These are phyloP conservation scores for Anneissia japonica DNA, from an alignment of 35 echinoderm and acorn worm genomes.

Conservation along the genomic window DNA sequence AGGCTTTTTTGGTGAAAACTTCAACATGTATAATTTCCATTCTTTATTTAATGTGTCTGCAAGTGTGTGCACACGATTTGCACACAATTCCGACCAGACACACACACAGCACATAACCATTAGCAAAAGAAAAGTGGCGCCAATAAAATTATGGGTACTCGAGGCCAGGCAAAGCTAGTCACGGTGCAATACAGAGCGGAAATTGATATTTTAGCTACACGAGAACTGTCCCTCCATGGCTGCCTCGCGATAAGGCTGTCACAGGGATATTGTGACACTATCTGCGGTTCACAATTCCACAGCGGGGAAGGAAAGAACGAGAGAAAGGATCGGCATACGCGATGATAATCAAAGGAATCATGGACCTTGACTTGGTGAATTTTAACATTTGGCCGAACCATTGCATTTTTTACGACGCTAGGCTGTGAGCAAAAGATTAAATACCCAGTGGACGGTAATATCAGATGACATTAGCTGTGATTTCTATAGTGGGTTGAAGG, in stretches of 20 bases:
- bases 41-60: too few species aligned
- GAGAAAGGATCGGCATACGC: neutral
- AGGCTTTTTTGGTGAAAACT: too few species aligned
- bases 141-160: too few species aligned
- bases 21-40: too few species aligned
- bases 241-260: neutral
- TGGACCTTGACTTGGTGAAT: constrained; percentile 1
- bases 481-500: neutral
- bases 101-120: too few species aligned
- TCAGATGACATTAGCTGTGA: neutral
- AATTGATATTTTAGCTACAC: neutral
- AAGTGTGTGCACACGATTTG: too few species aligned
- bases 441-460: neutral
- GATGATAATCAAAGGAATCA: neutral
- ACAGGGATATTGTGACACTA: neutral
- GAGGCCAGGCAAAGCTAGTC: neutral
- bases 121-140: neutral
- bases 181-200: neutral
- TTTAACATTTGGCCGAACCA: neutral
- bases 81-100: too few species aligned
- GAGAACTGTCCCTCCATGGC: neutral
- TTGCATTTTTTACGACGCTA: neutral
- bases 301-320: neutral
- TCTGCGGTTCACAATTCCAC: neutral
- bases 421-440: neutral